These are phyloP conservation scores for Mesorhabditis spiculigera DNA, from an alignment of 2,888 invertebrate species.

Conservation along the genomic window DNA sequence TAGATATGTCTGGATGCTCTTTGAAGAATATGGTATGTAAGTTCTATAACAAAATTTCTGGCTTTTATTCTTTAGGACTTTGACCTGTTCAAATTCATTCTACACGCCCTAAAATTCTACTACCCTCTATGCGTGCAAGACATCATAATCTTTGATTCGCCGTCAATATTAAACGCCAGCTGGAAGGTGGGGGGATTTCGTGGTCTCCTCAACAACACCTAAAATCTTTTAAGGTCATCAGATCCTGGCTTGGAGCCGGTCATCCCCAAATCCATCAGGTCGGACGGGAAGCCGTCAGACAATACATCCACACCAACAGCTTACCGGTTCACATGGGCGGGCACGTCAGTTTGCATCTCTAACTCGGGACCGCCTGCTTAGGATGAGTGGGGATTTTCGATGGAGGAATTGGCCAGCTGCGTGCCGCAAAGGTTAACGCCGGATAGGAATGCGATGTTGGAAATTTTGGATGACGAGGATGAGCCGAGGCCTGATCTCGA, in stretches of 20 bases:
- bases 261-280: conserved; percentile 23
- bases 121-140: conserved; percentile 43
- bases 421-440: conserved; percentile 23
- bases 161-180: conserved; percentile 44
- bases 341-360: conserved; percentile 26
- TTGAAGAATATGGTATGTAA: conserved; percentile 43
- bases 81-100: conserved; percentile 48
- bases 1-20: conserved; percentile 45
- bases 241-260: conserved; percentile 35
- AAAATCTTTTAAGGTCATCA: conserved; percentile 27
- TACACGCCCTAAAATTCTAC: conserved; percentile 49
- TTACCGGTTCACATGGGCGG: conserved; percentile 45
- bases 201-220: not conserved
- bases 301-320: conserved; percentile 33
- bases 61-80: conserved; percentile 35
- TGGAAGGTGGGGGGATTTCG: conserved; percentile 38
- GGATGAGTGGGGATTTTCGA: conserved; percentile 38
- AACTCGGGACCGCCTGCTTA: conserved; percentile 6
- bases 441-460: not conserved
- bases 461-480: conserved; percentile 1
- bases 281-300: conserved; percentile 28
- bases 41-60: not conserved
- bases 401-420: conserved; percentile 41
- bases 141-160: conserved; percentile 44
- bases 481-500: conserved; percentile 2